Evolutionary conservation across 2,888 invertebrate genomes (phyloP), one percentile per base, ranked within the genome.

Genomic region (Ischnus inquisitorius): DNA sequence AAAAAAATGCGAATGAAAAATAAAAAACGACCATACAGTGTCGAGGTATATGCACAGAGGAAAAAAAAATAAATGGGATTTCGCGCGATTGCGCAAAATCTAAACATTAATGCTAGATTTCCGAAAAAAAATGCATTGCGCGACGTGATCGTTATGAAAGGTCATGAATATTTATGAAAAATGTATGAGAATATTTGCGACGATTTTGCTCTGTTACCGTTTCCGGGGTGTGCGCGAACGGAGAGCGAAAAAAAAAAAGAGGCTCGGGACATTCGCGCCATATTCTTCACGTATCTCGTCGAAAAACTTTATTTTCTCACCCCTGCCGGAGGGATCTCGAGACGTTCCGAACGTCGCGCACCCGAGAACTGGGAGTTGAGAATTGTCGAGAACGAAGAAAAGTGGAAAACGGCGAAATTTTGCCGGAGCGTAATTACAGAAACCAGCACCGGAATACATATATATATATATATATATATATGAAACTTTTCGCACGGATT

Each of bases 401-500:
- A 60, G 71, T 22, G 25, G 25, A 25, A 60, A 57, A 72, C 1
- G 62, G 25, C 68, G 62, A 78, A 22, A 78, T 69, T 78, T 78
- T 51, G 48, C 64, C 34, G 12, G 43, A 71, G 71, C 54, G 64
- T 71, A 71, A 71, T 65, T 71, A 71, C 69, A 39, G 41, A 54
- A 77, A 72, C 71, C 25, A 43, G 71, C 57, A 25, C n/a, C n/a
- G 34, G 1, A 19, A 19, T 65, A 39, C 67, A 57, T 76, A 54
- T 65, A 65, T 41, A 34, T 39, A 8, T 4, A 12, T 28, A 14
- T 14, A 41, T 12, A 19, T 72, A 51, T n/a, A 54, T 19, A 25
- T 48, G 60, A 82, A 77, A 77, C 54, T 77, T 82, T 77, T 69
- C 81, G 34, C 69, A 67, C n/a, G 75, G 67, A 82, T 72, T 72